Percentiles rank a stretch among this genome's conserved stretches.
phyloP scores from a whole-genome alignment of 1,140 invertebrate genomes.

The Eupeodes corollae region DNA sequence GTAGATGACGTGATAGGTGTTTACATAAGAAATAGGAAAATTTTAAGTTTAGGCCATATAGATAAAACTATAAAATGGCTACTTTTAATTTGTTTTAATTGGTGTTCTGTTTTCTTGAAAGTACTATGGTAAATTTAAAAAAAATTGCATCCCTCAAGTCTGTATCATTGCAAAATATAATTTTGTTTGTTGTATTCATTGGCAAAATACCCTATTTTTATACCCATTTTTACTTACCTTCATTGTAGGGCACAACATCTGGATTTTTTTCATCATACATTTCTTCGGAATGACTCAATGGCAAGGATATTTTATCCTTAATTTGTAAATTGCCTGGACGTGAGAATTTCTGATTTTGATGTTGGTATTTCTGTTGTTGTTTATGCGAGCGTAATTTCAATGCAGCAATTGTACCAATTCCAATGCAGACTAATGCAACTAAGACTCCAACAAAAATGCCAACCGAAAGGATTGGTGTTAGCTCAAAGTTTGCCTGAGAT shows the following conservation, averaged over 20 bases:
- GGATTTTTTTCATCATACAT: slow-evolving; percentile 73
- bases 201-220: too few species aligned
- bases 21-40: too few species aligned
- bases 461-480: slow-evolving; percentile 55
- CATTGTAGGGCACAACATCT: slow-evolving; percentile 73
- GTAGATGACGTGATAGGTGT: too few species aligned
- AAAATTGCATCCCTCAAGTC: too few species aligned
- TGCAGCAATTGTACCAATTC: slow-evolving; percentile 56
- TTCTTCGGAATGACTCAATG: slow-evolving; percentile 52
- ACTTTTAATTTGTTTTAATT: too few species aligned
- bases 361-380: slow-evolving; percentile 36
- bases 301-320: slow-evolving; percentile 55
- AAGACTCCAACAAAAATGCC: slow-evolving; percentile 62
- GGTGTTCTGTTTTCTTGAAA: too few species aligned
- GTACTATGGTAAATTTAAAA: too few species aligned
- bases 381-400: slow-evolving; percentile 50
- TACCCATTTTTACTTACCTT: slow-evolving; percentile 52
- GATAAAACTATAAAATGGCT: too few species aligned
- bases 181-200: too few species aligned
- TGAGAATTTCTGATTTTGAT: slow-evolving; percentile 37
- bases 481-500: slow-evolving; percentile 49
- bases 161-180: too few species aligned
- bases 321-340: slow-evolving; percentile 51
- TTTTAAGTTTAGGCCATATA: too few species aligned
- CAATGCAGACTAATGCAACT: slow-evolving; percentile 54